Evolutionary conservation across 2,888 invertebrate genomes (phyloP).

Genomic region (Cosmopolites sordidus): DNA sequence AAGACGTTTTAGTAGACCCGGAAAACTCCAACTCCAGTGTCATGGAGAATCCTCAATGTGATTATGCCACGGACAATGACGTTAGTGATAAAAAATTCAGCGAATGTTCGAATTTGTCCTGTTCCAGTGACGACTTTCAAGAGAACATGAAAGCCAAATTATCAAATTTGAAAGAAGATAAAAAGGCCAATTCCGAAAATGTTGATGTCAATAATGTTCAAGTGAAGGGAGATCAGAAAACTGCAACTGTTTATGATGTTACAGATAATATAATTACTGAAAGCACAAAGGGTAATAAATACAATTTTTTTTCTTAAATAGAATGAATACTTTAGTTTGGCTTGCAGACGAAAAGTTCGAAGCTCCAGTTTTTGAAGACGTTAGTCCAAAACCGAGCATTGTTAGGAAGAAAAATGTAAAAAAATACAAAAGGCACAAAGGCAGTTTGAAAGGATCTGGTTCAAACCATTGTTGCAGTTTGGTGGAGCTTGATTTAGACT

Average conservation of each 20-base stretch:
- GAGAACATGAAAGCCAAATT: slow-evolving; percentile 18
- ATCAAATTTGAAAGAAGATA: slow-evolving; percentile 10
- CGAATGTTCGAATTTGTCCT: slow-evolving; percentile 43
- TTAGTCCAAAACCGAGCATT: slow-evolving; percentile 14
- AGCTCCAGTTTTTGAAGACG: neutral
- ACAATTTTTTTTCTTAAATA: too few species aligned
- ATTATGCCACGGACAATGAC: slow-evolving; percentile 43
- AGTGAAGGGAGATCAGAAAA: neutral
- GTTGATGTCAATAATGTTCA: neutral
- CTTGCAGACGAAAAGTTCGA: neutral
- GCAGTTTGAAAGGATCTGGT: slow-evolving; percentile 30
- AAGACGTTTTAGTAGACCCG: slow-evolving; percentile 63
- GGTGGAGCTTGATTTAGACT: slow-evolving; percentile 56
- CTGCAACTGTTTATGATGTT: neutral
- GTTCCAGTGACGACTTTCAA: slow-evolving; percentile 42
- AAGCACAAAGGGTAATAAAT: neutral
- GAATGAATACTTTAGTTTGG: too few species aligned
- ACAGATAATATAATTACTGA: neutral
- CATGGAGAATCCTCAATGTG: slow-evolving; percentile 16
- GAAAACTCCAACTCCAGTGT: slow-evolving; percentile 52
- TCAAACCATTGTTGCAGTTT: slow-evolving; percentile 50
- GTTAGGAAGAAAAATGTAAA: slow-evolving; percentile 36
- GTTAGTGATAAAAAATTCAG: slow-evolving; percentile 44
- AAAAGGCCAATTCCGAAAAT: slow-evolving; percentile 12
- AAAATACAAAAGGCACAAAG: slow-evolving; percentile 36